phyloP scores from a whole-genome alignment of 2,888 invertebrate genomes.

The Macrophya annulata region DNA sequence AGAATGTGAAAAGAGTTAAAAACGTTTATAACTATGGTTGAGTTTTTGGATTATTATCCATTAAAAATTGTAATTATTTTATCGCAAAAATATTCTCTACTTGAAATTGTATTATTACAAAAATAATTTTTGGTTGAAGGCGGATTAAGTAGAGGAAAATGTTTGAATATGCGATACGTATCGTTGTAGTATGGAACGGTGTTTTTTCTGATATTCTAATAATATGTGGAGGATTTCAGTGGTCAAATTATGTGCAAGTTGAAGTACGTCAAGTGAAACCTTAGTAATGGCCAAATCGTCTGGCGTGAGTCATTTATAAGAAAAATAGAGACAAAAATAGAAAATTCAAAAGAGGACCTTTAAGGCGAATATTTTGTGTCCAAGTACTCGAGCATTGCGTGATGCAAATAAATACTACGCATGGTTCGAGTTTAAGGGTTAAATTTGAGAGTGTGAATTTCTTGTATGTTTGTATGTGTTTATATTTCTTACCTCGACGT shows the following conservation, averaged over 20 bases:
- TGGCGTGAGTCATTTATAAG: constrained; percentile 1
- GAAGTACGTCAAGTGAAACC: constrained; percentile 6
- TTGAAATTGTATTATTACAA: not conserved
- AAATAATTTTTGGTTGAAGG: not conserved
- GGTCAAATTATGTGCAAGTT: not conserved
- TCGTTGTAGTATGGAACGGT: not conserved
- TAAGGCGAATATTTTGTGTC: not conserved
- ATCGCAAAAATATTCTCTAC: not conserved
- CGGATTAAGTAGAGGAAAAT: not conserved
- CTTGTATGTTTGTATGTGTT: not conserved
- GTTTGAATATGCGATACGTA: not conserved
- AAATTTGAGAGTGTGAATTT: not conserved
- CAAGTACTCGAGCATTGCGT: not conserved
- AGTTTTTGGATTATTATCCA: not conserved
- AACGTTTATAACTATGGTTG: not conserved
- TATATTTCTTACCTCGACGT: constrained; percentile 71
- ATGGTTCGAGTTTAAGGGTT: not conserved
- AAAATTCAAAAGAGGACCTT: not conserved
- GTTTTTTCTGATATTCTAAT: not conserved
- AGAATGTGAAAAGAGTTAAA: not conserved
- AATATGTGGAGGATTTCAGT: not conserved
- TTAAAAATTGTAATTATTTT: not conserved
- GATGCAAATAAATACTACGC: not conserved
- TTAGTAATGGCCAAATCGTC: constrained; percentile 10
- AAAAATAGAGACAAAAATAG: not conserved